Conservation (phyloP, 2,888 invertebrate species). For the Megalurothrips usitatus region DNA sequence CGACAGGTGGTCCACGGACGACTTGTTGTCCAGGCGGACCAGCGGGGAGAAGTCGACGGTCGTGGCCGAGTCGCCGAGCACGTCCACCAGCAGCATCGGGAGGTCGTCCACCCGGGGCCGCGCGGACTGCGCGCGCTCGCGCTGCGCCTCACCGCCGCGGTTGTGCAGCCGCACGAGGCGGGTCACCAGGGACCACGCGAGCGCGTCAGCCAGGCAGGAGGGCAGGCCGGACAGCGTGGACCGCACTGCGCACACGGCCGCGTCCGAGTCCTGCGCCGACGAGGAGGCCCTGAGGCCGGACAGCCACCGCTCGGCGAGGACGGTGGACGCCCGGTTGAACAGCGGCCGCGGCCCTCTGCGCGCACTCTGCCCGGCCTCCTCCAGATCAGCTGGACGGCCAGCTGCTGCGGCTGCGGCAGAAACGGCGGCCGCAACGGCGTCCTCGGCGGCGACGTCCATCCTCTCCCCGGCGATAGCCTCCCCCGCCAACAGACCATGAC, state of each 20-base stretch:
- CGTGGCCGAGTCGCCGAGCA: not conserved
- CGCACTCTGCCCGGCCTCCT: not conserved
- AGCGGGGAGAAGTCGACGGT: not conserved
- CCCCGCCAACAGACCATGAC: not conserved
- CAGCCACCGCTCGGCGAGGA: not conserved
- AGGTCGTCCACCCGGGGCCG: not conserved
- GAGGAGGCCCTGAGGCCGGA: not conserved
- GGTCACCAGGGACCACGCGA: not conserved
- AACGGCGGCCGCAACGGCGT: too few relatives aligned
- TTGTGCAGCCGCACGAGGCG: not conserved
- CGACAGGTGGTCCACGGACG: not conserved
- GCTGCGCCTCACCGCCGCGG: not conserved
- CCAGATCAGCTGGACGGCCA: too few relatives aligned
- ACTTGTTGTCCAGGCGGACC: not conserved
- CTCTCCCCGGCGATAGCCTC: not conserved
- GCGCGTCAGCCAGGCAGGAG: not conserved
- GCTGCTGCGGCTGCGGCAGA: too few relatives aligned
- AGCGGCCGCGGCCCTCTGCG: not conserved
- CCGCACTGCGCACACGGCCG: not conserved
- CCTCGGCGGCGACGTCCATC: too few relatives aligned
- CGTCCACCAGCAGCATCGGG: not conserved
- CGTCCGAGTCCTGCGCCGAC: not conserved
- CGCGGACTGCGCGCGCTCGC: too few relatives aligned
- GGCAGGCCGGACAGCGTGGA: not conserved
- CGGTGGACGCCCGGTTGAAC: not conserved